phyloP scores from a whole-genome alignment of 64 coral and sea anemone genomes.

The Platygyra sinensis region DNA sequence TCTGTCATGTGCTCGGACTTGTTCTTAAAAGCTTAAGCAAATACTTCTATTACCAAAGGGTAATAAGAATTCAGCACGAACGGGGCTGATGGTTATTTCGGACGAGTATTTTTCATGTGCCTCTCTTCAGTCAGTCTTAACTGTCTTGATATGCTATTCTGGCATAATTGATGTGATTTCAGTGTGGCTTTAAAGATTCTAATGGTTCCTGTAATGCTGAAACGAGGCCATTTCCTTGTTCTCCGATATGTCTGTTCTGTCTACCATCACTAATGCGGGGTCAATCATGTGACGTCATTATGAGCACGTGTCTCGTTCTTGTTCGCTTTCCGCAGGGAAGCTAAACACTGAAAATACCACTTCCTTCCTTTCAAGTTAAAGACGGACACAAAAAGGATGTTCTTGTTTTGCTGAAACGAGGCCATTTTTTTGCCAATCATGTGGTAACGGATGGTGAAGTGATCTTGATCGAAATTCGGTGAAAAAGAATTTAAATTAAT shows the following conservation, averaged over 20 bases:
- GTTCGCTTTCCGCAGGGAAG: no score
- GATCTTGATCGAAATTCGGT: no score
- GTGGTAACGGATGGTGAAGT: no score
- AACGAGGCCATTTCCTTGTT: constrained; percentile 11
- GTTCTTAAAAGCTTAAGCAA: not conserved
- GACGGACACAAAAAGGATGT: no score
- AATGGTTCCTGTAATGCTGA: constrained; percentile 2
- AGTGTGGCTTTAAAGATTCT: not conserved
- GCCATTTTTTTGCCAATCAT: no score
- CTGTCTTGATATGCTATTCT: not conserved
- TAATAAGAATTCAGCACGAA: not conserved
- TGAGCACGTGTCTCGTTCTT: no score
- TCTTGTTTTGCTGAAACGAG: no score
- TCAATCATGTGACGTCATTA: not conserved
- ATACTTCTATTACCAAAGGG: not conserved
- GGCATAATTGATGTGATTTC: not conserved
- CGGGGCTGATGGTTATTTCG: not conserved
- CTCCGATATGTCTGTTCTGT: not conserved
- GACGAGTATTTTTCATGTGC: no score
- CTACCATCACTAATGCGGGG: not conserved
- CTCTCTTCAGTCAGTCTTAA: not conserved
- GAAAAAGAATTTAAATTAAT: no score
- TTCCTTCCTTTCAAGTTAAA: not conserved
- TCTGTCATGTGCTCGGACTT: not conserved
- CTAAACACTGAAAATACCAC: no score